Percentiles rank a stretch among this genome's conserved stretches.
phyloP scores from a whole-genome alignment of 64 coral and sea anemone species.

The Trachythela sp. region DNA sequence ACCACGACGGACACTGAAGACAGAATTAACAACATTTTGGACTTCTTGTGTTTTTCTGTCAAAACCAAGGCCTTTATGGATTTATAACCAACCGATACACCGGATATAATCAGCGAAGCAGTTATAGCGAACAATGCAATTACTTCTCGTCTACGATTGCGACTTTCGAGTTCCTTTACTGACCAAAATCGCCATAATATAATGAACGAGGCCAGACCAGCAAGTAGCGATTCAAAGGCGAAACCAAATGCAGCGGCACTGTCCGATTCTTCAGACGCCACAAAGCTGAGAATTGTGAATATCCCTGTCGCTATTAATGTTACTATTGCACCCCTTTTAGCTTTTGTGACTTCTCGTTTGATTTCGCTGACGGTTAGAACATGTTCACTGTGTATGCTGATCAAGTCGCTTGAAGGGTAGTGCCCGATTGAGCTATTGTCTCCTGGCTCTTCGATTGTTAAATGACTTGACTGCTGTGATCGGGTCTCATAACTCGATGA shows the following conservation, averaged over 20 bases:
- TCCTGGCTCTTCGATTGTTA: not conserved
- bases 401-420: not conserved
- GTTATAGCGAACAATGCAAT: not conserved
- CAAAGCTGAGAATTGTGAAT: not conserved
- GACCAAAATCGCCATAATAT: slow-evolving; percentile 18
- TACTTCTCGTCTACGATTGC: not conserved
- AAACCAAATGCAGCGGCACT: not conserved
- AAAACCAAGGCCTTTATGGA: not conserved
- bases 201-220: not conserved
- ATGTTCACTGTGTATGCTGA: not conserved
- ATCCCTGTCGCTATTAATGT: not conserved
- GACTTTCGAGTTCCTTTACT: not conserved
- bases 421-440: not conserved
- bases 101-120: not conserved
- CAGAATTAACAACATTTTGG: not conserved
- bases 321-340: not conserved
- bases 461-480: not conserved
- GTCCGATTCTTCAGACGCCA: not conserved
- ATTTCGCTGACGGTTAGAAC: not conserved
- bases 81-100: not conserved
- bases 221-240: not conserved
- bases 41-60: not conserved
- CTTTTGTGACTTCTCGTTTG: not conserved
- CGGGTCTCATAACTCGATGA: not conserved
- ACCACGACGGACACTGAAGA: not conserved